Base-by-base conservation (phyloP, 2,113 vertebrate genomes). In the Cnemophilus loriae region DNA sequence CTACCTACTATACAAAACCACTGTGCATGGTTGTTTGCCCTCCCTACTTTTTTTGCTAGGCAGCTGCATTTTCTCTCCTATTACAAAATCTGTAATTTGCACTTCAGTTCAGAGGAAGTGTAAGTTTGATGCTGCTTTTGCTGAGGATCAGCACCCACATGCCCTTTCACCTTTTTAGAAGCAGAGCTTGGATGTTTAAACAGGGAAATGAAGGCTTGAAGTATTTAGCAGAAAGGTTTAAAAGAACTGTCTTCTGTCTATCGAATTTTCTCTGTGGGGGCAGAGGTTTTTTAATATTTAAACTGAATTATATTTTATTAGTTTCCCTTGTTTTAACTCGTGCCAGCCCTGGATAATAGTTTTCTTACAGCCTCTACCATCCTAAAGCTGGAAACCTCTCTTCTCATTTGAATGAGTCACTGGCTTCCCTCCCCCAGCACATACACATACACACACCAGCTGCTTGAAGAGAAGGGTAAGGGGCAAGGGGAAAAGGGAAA, bases 351-450 rank as follows among this genome's bases (percentile, higher is more conserved):
- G 56, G 61, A 64, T 94, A 89, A 93, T 84, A 85, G 63, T 93
- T 96, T 95, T 82, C 70, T 94, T 16, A 30, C 53, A 96, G 64
- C 67, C 52, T 92, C 41, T 64, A 55, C 87, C 65, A 78, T 87
- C 61, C 56, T 87, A 84, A 73, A 61, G 74, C 92, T 93, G 85
- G 89, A 96, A 97, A 85, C 60, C 50, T 53, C 92, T 95, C 92
- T 96, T 89, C 68, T 92, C 64, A 78, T 84, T 95, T 89, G 82
- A 93, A n/a, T 96, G 95, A 96, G 87, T 97, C 96, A 97, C 70
- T 84, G 49, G 55, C 76, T 96, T 88, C 76, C 59, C 75, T 83
- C 85, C 83, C 63, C 68, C 95, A 89, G 63, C 42, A 65, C 79
- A 60, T 47, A 50, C 27, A 85, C 74, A 42, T 74, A 63, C 35